phyloP scores from a whole-genome alignment of 2,888 invertebrate genomes.

The Geotrupes spiniger region DNA sequence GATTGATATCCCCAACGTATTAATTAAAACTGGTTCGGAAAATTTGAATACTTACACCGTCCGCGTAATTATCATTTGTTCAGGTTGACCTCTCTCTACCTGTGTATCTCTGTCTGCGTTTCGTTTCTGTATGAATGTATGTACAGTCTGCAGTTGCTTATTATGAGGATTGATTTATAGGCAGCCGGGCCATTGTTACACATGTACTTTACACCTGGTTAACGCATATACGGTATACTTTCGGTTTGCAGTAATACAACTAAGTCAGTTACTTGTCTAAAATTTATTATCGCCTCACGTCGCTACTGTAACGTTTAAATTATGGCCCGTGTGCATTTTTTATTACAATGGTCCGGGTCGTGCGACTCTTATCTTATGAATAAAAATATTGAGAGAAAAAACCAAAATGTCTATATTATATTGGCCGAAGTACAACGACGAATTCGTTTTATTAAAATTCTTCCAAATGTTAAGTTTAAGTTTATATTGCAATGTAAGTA shows the following conservation, averaged over 20 bases:
- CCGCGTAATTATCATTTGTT: conserved; percentile 28
- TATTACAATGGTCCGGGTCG: too few species aligned
- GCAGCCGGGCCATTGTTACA: conserved; percentile 24
- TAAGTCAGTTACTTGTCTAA: not conserved
- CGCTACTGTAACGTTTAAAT: conserved; percentile 21
- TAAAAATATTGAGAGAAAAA: too few species aligned
- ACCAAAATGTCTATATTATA: too few species aligned
- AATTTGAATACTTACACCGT: conserved; percentile 24
- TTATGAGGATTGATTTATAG: conserved; percentile 32
- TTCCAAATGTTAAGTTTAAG: too few species aligned
- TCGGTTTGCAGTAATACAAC: too few species aligned
- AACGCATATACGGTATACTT: conserved; percentile 16
- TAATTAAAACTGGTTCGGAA: conserved; percentile 33
- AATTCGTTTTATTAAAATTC: too few species aligned
- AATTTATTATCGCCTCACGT: conserved; percentile 21
- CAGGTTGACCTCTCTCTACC: conserved; percentile 25
- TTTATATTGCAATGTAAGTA: too few species aligned
- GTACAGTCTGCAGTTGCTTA: conserved; percentile 24
- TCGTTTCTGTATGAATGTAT: not conserved
- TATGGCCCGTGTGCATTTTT: not conserved
- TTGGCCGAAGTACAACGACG: too few species aligned
- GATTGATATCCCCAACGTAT: conserved; percentile 33
- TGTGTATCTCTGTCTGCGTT: conserved; percentile 7
- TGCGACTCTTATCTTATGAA: too few species aligned
- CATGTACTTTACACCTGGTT: conserved; percentile 31